Evolutionary conservation across 2,113 vertebrate genomes (phyloP).

Genomic region (Parus major): DNA sequence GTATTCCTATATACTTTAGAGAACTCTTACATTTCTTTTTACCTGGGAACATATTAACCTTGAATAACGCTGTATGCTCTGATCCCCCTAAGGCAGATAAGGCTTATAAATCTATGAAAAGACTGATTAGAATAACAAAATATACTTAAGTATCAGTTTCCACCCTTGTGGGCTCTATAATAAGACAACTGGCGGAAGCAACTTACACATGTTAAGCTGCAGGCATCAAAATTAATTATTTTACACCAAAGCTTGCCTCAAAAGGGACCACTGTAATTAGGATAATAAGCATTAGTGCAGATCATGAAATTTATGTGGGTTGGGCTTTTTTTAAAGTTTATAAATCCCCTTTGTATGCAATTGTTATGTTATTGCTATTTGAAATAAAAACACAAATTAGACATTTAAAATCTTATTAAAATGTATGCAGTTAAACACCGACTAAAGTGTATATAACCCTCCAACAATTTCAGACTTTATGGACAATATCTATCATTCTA

Average conservation of each 20-base stretch:
- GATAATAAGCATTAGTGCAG: constrained; percentile 43
- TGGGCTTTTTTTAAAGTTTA: background rate
- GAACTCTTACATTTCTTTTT: background rate
- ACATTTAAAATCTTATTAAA: constrained; percentile 54
- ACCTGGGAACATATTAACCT: constrained; percentile 2
- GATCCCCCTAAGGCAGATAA: background rate
- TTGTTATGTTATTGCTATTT: constrained; percentile 5
- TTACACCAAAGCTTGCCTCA: constrained; percentile 28
- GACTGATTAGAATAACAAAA: constrained; percentile 35
- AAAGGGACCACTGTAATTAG: constrained; percentile 52
- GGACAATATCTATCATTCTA: constrained; percentile 18
- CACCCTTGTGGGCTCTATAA: constrained; percentile 22
- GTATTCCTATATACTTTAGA: background rate
- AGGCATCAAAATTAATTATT: constrained; percentile 65
- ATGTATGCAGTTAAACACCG: background rate
- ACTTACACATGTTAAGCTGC: constrained; percentile 37
- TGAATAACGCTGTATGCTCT: background rate
- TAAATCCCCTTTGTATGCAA: constrained; percentile 33
- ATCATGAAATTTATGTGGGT: constrained; percentile 12
- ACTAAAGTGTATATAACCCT: background rate
- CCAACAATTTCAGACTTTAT: constrained; percentile 15
- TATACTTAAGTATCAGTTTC: constrained; percentile 6
- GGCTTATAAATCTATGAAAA: background rate
- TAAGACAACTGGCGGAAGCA: constrained; percentile 23
- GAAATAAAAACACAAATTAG: constrained; percentile 26